Evolutionary conservation across 2,888 invertebrate genomes (phyloP), one percentile per base, ranked within the genome.

Genomic region (Agapostemon virescens): DNA sequence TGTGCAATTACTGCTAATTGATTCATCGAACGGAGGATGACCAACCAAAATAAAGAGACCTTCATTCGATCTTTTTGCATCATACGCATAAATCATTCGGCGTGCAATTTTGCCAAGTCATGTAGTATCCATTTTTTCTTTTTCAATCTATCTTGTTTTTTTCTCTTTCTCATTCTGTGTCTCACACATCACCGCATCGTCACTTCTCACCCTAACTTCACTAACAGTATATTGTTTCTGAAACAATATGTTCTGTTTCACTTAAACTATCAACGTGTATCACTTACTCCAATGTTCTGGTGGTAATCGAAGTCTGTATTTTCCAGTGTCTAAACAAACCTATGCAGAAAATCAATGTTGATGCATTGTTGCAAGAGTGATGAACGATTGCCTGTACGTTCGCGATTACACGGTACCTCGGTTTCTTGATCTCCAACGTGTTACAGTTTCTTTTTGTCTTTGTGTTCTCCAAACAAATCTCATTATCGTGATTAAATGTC

Each of bases 261-360:
- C 69, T 75, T 52, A 74, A 74, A 82, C 38, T 63, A 61, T 82
- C 79, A 69, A 82, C 74, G 85, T 87, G 61, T 61, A 91, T 91
- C 92, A 92, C 92, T 92, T 92, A 92, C 92, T 92, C 91, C 91
- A 89, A 92, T 92, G 81, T 90, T 90, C 88, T 86, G 90, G 89
- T 88, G 88, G 63, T 81, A 74, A 84, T 82, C 82, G n/a, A 76
- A 49, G 77, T 70, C 76, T 71, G 52, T 76, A 69, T 72, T 76
- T 79, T 63, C 36, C 77, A 80, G 58, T 70, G 58, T 72, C 30
- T 42, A 36, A 52, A 61, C 26, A 26, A 36, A 30, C 7, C 40
- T 61, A 68, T 20, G 33, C 67, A 58, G 26, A 42, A 38, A 61
- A 6, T 69, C 52, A 33, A 20, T 49, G 42, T 68, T 61, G 45